Evolutionary conservation across 2,113 vertebrate species (phyloP).

Genomic region (Melanostigma gelatinosum): DNA sequence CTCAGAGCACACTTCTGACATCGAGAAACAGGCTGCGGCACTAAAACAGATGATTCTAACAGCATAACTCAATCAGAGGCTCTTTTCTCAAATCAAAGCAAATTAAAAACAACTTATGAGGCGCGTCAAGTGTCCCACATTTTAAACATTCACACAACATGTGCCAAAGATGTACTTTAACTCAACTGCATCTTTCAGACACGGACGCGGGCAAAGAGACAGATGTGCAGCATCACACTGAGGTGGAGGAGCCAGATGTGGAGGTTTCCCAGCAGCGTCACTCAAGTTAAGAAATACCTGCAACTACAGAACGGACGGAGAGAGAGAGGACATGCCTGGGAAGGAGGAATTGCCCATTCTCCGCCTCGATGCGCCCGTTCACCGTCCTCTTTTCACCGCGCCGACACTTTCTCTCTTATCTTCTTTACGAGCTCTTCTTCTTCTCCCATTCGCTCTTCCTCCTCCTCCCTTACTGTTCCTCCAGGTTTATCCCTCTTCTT

Average conservation of each 20-base stretch:
- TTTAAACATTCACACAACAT: not conserved
- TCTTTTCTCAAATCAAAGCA: not conserved
- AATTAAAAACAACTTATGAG: not conserved
- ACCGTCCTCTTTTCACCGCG: constrained; percentile 49
- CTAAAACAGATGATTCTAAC: constrained; percentile 1
- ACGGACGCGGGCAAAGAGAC: constrained; percentile 4
- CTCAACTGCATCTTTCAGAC: not conserved
- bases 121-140: constrained; percentile 19
- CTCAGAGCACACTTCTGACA: constrained; percentile 37
- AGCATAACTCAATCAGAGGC: not conserved
- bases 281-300: constrained; percentile 81
- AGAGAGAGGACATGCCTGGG: constrained; percentile 81
- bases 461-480: not conserved
- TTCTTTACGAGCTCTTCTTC: constrained; percentile 46
- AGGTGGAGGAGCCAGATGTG: constrained; percentile 12
- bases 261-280: constrained; percentile 62
- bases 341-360: constrained; percentile 83
- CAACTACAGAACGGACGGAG: constrained; percentile 76
- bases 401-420: constrained; percentile 46
- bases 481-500: constrained; percentile 38
- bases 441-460: constrained; percentile 36
- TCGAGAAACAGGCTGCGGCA: not conserved
- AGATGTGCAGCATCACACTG: constrained; percentile 9
- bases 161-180: not conserved
- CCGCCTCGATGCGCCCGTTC: constrained; percentile 66